Evolutionary conservation across 2,888 invertebrate genomes (phyloP).

Genomic region (Andrena bicolor): DNA sequence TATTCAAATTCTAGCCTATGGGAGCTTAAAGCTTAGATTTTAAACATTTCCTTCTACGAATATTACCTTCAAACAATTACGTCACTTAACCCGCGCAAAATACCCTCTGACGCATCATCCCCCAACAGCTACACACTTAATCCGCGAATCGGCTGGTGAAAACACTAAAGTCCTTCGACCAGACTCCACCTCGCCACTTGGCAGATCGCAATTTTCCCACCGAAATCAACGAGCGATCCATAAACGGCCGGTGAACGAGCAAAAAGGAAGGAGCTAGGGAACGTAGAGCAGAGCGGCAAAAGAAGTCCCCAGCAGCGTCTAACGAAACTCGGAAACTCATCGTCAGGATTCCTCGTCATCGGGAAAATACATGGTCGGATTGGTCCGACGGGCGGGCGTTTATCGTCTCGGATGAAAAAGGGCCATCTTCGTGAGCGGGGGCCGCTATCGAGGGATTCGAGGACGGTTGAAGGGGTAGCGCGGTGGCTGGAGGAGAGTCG

Average conservation of each 20-base stretch:
- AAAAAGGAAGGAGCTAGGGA: neutral
- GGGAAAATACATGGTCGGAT: constrained; percentile 44
- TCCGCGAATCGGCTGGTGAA: neutral
- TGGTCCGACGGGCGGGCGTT: constrained; percentile 46
- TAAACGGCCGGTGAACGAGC: neutral
- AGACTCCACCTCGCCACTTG: too few species aligned
- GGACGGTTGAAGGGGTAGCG: constrained; percentile 3
- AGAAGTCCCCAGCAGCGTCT: neutral
- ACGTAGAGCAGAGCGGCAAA: neutral
- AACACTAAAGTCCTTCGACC: neutral
- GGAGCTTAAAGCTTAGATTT: too few species aligned
- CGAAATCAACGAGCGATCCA: neutral
- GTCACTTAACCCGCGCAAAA: too few species aligned
- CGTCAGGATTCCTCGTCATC: constrained; percentile 35
- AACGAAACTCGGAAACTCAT: constrained; percentile 30
- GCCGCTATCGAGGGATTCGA: constrained; percentile 41
- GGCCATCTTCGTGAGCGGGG: constrained; percentile 41
- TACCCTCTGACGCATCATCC: too few species aligned
- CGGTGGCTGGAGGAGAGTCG: constrained; percentile 40
- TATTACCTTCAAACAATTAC: too few species aligned
- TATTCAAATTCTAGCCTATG: too few species aligned
- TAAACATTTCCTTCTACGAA: too few species aligned
- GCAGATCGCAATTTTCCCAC: neutral
- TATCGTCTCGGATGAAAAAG: constrained; percentile 60
- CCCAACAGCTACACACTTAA: too few species aligned